Evolutionary conservation across 2,113 vertebrate genomes (phyloP), one percentile per base, ranked within the genome.

Genomic region (Hypanus sabinus): DNA sequence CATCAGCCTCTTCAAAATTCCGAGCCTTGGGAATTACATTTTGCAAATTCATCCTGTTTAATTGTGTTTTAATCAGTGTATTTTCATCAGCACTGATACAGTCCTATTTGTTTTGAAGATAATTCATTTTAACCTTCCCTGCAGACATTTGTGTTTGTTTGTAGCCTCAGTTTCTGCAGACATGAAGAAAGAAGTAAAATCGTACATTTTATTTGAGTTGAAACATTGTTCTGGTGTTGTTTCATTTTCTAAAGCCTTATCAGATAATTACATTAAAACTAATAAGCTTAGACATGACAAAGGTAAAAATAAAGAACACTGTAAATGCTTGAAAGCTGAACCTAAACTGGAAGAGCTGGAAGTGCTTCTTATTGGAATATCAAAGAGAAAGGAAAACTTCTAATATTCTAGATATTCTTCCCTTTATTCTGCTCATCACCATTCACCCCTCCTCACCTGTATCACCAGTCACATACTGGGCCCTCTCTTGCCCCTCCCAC

Each of bases 91-190:
- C 24, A 83, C 80, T 55, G 80, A 27, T 87, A 22, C 24, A 12
- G 83, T 87, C 55, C 57, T 60, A 87, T 87, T 30, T 87, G 27
- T 87, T 87, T 27, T 87, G 83, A 87, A 87, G 83, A 46, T 83
- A 83, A 83, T 83, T 83, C 80, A 87, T 87, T 83, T 83, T 83
- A 38, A 60, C 83, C 83, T 27, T 27, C 83, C 83, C 46, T 87
- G 83, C 83, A 87, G 83, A 46, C 46, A 87, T 60, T 24, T 24
- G 27, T 87, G 83, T 57, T 87, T 87, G 55, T 87, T 87, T 87
- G 57, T 57, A 27, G 55, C 83, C 24, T 87, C 46, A 30, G 83
- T 20, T 60, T 87, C 46, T 87, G 38, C 55, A 79, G 33, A 87
- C 22, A 18, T 7, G 9, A 18, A 60, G 83, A 87, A 60, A 46